Base-by-base conservation (phyloP, 1,140 invertebrate genomes). In the Amyelois transitella region DNA sequence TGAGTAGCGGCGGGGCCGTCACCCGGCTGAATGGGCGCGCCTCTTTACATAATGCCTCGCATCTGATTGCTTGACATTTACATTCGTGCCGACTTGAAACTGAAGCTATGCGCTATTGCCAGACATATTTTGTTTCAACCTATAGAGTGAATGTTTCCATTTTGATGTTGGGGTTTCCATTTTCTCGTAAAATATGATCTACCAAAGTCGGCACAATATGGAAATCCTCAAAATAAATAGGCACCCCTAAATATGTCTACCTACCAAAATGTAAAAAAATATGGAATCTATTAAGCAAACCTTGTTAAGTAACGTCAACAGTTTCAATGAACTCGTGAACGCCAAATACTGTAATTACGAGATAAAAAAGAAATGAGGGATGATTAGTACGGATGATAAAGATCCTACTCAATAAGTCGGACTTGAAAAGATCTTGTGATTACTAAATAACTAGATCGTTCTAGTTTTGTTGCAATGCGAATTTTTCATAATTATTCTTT, bases 271-370 rank as follows among this genome's bases (percentile, higher is more conserved):
- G 12, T 10, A 32, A 32, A 32, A 10, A 32, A 32, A 32, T n/a
- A n/a, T 12, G 25, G 12, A 32, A 32, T 4, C 25, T 6, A 12
- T 32, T 32, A 32, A 32, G 8, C 25, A 32, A 32, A 10, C 25
- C 25, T 32, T 12, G 25, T 32, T 6, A 32, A 32, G 10, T 12
- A 32, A 32, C 25, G 12, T 32, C 25, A 32, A 32, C 7, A 1
- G 7, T 32, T 45, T 45, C 7, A 45, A 45, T 45, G 44, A 20
- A 18, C 44, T 45, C 18, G 19, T 45, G 20, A 19, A 45, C 44
- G 44, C 20, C 44, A 45, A 45, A 45, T 45, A 45, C 44, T 45
- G 4, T 45, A 45, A 45, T 45, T 45, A 45, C 19, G 10, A 8
- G 44, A 45, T 45, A 18, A 20, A 45, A 45, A 20, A 45, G 18